Base-by-base conservation (phyloP, 1,140 invertebrate species). In the Carcinoscorpius rotundicauda region DNA sequence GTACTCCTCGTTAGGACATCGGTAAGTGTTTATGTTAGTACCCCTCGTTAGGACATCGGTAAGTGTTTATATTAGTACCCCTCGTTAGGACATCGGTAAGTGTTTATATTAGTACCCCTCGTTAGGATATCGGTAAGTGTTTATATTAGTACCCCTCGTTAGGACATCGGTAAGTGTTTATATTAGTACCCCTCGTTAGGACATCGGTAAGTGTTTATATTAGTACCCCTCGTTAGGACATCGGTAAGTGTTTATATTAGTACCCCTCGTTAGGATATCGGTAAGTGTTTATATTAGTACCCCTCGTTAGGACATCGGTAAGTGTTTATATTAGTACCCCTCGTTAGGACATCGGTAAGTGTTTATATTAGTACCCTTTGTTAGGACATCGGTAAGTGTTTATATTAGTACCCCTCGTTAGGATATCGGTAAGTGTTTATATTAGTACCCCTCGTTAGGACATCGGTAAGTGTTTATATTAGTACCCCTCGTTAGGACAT, bases 1-100 rank as follows among this genome's bases (percentile, higher is more conserved):
- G 64, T 68, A 48, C 65, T 63, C 5, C 65, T 68, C 61, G 67
- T 68, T 58, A 68, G 65, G 49, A 61, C 67, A 9, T 64, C 67
- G 52, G 67, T 68, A 11, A 58, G 67, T 59, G 11, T 10, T 29
- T 29, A 2, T n/a, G n/a, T n/a, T n/a, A n/a, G 64, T 68, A 48
- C 65, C 67, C 5, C 65, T 68, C 61, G 67, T 68, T 58, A 68
- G 65, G 49, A 61, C 67, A 9, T 64, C 67, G 52, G 67, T 68
- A 11, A 58, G 67, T 59, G 11, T 10, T 29, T 29, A 2, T n/a
- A n/a, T n/a, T n/a, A n/a, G 64, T 68, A 48, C 65, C 67, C 5
- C 65, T 68, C 61, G 67, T 68, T 58, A 68, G 65, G 49, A 61
- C 67, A 9, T 64, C 67, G 52, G 67, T 68, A 11, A 58, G 67